Base-by-base conservation (phyloP, 2,113 vertebrate species). In the Sarotherodon lohbergeri region DNA sequence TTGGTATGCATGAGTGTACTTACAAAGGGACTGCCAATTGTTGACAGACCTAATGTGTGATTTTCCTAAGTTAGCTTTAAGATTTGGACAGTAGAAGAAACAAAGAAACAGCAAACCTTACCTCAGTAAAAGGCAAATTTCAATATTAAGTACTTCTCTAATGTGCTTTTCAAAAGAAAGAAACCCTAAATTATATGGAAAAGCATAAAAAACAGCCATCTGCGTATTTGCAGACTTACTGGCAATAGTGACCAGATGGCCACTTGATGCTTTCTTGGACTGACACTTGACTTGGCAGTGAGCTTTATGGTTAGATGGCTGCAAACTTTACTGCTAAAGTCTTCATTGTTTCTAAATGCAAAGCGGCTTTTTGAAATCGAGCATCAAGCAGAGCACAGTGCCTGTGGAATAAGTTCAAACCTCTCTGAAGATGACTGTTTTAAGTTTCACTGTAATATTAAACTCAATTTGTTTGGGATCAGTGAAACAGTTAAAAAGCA, bases 241-340 rank as follows among this genome's bases (percentile, higher is more conserved):
- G 73, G 80, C 48, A 32, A 22, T 29, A 63, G 57, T 39, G 80
- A 46, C 86, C 93, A 92, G 91, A 92, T 90, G 89, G 88, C 84
- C 88, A 84, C 88, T 90, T 63, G 55, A 88, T 87, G 63, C 76
- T 81, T 88, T 88, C 71, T 90, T 78, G 83, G 80, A 90, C 17
- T 68, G 80, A 91, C 83, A 91, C 89, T 88, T 91, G 73, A 88
- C 61, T 89, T 92, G 81, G 84, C 86, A 73, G 73, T 27, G 32
- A 83, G 81, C 29, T 79, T 82, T 46, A 46, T 16, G 66, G 82
- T 52, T 55, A 81, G 79, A 90, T 66, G 48, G 27, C 27, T 5
- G 8, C 24, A 32, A 71, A 59, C 34, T 79, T 80, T 29, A 36
- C 85, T 56, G 32, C 86, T 86, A 78, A 90, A 56, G 50, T 89